Evolutionary conservation across 2,888 invertebrate genomes (phyloP), one percentile per base, ranked within the genome.

Genomic region (Argynnis bischoffii): DNA sequence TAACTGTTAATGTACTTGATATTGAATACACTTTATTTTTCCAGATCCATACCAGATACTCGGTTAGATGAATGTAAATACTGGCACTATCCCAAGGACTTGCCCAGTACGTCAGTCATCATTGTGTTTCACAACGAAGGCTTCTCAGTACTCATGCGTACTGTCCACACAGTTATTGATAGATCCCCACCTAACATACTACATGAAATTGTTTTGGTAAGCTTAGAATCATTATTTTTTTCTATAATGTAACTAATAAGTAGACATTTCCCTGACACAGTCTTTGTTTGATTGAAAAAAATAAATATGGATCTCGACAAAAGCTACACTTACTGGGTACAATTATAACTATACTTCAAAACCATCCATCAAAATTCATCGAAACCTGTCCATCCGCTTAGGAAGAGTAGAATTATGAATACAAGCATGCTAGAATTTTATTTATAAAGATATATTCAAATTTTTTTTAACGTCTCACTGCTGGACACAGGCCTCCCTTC

Each of bases 51-150:
- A 71, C 96, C 97, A 1, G 99, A 99, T 87, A 98, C 98, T 0
- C 94, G 99, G 51, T 92, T 97, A 64, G 94, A 95, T 15, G 99
- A 99, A 86, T 99, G 99, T 89, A 97, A 96, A 81, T 97, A 97
- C 86, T 99, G 99, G 99, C 95, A 98, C 79, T 99, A 99, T 88
- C 97, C 99, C 0, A 94, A 94, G 70, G 94, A 96, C 68, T 92
- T 99, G 75, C 98, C 99, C 0, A 95, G 94, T 70, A 98, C 99
- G 0, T 98, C 98, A 77, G 98, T 99, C 0, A 98, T 99, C 73
- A 95, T 99, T 70, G 99, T 99, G 46, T 99, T 99, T 87, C 98
- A 99, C 85, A 99, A 99, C 83, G 98, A 98, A 85, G 98, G 98
- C 0, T 98, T 97, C 94, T 96, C 97, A 0, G 98, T 98, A 0